A percentile compares a stretch with the other conserved stretches of the same genome.
Conservation (phyloP, 2,113 vertebrate genomes). For the Phasianus colchicus region DNA sequence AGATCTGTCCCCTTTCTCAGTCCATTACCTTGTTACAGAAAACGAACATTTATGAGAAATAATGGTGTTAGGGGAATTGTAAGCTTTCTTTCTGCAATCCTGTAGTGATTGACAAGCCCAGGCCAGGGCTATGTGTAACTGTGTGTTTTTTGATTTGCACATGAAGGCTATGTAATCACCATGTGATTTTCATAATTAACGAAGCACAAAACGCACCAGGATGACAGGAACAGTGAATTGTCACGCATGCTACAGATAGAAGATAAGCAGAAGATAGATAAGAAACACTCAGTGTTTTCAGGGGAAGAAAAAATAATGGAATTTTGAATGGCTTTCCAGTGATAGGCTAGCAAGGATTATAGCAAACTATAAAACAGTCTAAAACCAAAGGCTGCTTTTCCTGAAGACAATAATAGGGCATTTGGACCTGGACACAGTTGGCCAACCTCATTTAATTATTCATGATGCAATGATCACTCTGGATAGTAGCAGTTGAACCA, state of each 20-base stretch:
- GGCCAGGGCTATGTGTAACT: background rate
- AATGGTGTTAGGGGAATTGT: background rate
- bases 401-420: constrained; percentile 17
- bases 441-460: constrained; percentile 63
- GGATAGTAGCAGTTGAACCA: background rate
- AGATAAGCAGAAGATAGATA: constrained; percentile 21
- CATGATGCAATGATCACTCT: background rate
- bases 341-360: background rate
- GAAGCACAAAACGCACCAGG: constrained; percentile 7
- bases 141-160: constrained; percentile 47
- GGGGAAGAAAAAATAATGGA: background rate
- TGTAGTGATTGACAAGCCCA: background rate
- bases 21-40: background rate
- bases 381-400: constrained; percentile 13
- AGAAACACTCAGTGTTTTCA: background rate
- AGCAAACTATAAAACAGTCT: background rate
- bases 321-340: background rate
- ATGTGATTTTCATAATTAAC: constrained; percentile 43
- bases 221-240: background rate
- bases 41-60: background rate
- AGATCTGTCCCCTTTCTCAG: constrained; percentile 13
- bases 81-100: background rate
- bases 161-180: constrained; percentile 22
- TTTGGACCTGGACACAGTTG: constrained; percentile 37
- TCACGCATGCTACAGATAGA: background rate